Evolutionary conservation across 1,140 invertebrate genomes (phyloP).

Genomic region (Nilaparvata lugens): DNA sequence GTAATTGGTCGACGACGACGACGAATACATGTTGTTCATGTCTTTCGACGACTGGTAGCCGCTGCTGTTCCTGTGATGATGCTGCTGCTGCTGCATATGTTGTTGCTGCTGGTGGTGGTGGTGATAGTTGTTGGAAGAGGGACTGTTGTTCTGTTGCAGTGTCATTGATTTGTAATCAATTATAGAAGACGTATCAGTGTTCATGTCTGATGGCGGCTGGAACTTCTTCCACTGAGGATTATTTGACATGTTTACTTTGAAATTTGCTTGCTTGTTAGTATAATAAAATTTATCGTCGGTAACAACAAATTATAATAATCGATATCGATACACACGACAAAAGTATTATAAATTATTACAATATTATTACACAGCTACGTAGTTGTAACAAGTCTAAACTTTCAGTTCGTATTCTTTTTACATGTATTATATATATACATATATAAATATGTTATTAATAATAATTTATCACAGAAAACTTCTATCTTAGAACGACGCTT

Average conservation of each 20-base stretch:
- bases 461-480: no score
- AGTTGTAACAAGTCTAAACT: no score
- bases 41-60: constrained; percentile 15
- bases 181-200: constrained; percentile 57
- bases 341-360: no score
- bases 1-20: constrained; percentile 19
- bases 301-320: no score
- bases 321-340: no score
- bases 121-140: constrained; percentile 13
- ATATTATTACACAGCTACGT: no score
- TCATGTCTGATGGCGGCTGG: constrained; percentile 74
- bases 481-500: no score
- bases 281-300: no score
- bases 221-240: constrained; percentile 88
- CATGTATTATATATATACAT: no score
- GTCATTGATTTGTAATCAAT: constrained; percentile 58
- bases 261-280: no score
- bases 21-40: constrained; percentile 23
- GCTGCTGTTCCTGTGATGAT: constrained; percentile 12
- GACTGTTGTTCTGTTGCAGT: constrained; percentile 30
- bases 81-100: neutral
- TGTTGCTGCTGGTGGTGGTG: neutral
- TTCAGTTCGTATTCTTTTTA: no score
- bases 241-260: constrained; percentile 49
- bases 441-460: no score